Percentiles rank a stretch among this genome's conserved stretches.
These are phyloP conservation scores for Caenorhabditis panamensis DNA, from an alignment of 2,888 invertebrate species.

Conservation along the genomic window DNA sequence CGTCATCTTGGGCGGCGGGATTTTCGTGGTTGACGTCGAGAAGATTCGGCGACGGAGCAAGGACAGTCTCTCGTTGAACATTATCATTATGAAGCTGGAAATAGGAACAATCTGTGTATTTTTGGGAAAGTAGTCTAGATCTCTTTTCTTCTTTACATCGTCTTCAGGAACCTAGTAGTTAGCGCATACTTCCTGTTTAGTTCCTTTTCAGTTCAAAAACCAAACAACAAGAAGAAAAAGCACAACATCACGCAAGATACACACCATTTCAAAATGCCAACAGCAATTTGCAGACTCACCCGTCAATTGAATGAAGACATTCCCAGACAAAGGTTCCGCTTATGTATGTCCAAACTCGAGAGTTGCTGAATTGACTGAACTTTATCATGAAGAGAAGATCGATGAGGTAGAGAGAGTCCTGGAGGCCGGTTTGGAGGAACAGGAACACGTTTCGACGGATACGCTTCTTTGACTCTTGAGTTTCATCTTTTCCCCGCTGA, in stretches of 20 bases:
- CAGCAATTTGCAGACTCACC: slow-evolving; percentile 26
- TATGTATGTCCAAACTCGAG: slow-evolving; percentile 44
- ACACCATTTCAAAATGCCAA: not conserved
- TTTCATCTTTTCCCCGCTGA: slow-evolving; percentile 14
- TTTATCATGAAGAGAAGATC: slow-evolving; percentile 42
- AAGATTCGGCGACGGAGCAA: slow-evolving; percentile 11
- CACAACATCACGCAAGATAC: too few species aligned
- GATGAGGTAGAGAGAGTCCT: slow-evolving; percentile 47
- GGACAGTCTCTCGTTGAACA: slow-evolving; percentile 44
- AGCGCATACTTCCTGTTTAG: too few species aligned
- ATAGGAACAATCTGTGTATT: too few species aligned
- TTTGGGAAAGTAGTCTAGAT: too few species aligned
- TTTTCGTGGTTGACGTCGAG: not conserved
- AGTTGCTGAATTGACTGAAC: slow-evolving; percentile 22
- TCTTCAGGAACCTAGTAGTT: too few species aligned
- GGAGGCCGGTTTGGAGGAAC: slow-evolving; percentile 46
- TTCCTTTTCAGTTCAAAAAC: too few species aligned
- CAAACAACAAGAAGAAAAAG: too few species aligned
- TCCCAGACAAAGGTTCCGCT: slow-evolving; percentile 48
- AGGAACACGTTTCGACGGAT: slow-evolving; percentile 41
- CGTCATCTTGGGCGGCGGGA: slow-evolving; percentile 11
- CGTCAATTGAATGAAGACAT: slow-evolving; percentile 43
- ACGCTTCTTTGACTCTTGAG: slow-evolving; percentile 2
- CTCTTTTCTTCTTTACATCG: too few species aligned
- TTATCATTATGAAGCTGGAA: slow-evolving; percentile 51